A percentile compares a stretch with the other conserved stretches of the same genome.
Evolutionary conservation across 2,113 vertebrate genomes (phyloP).

Genomic region (Aphelocoma coerulescens): DNA sequence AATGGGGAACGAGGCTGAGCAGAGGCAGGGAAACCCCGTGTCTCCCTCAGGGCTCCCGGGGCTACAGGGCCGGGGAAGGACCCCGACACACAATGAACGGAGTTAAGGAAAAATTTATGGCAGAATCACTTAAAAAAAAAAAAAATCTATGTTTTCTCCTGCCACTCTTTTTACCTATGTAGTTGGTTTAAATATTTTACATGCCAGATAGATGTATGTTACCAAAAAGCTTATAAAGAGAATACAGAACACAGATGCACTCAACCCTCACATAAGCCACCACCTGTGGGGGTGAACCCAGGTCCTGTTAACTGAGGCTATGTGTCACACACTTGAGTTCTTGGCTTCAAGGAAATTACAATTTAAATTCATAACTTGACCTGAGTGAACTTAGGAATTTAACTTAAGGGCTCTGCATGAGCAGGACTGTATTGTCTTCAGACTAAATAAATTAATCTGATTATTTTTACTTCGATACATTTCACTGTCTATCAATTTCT

Average conservation of each 20-base stretch:
- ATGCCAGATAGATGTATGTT: fast-evolving
- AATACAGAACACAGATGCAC: not conserved
- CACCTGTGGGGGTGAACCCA: fast-evolving
- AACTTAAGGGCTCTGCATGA: not conserved
- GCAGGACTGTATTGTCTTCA: not conserved
- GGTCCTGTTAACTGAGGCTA: not conserved
- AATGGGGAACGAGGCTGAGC: too few species aligned
- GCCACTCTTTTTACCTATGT: not conserved
- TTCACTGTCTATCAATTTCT: not conserved
- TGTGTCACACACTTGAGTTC: not conserved
- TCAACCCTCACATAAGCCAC: fast-evolving
- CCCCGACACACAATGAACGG: too few species aligned
- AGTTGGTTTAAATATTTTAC: not conserved
- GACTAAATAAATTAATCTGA: not conserved
- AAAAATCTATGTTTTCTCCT: not conserved
- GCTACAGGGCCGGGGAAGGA: too few species aligned
- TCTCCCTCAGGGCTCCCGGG: too few species aligned
- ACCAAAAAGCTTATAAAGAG: not conserved
- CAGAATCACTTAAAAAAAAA: not conserved
- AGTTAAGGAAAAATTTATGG: not conserved
- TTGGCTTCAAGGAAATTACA: not conserved
- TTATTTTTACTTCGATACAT: not conserved
- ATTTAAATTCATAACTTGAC: not conserved
- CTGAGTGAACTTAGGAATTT: not conserved
- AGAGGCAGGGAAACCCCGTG: too few species aligned